Conservation (phyloP, 2,888 invertebrate genomes). For the Cryptus armator region DNA sequence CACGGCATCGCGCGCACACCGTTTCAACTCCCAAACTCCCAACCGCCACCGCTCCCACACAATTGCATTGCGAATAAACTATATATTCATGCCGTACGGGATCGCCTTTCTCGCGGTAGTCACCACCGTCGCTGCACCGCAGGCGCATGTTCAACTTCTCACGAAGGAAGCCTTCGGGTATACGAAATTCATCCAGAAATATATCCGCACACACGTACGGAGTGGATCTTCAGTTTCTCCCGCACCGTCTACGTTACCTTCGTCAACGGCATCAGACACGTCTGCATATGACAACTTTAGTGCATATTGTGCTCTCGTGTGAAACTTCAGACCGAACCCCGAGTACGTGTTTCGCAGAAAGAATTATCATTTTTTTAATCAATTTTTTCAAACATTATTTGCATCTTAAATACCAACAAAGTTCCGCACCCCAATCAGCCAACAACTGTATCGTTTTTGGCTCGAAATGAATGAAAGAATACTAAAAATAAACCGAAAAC, state of each 20-base stretch:
- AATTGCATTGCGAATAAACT: slow-evolving; percentile 34
- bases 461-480: too few relatives aligned
- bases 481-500: too few relatives aligned
- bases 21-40: not conserved
- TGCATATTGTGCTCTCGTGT: too few relatives aligned
- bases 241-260: not conserved
- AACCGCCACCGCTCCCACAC: not conserved
- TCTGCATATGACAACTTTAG: too few relatives aligned
- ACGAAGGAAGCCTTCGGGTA: not conserved
- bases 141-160: slow-evolving; percentile 45
- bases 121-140: slow-evolving; percentile 35
- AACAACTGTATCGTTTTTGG: too few relatives aligned
- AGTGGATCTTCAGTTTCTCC: not conserved
- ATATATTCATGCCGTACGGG: slow-evolving; percentile 20
- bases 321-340: too few relatives aligned
- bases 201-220: not conserved
- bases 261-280: not conserved
- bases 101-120: slow-evolving; percentile 35
- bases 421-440: too few relatives aligned
- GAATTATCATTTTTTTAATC: too few relatives aligned
- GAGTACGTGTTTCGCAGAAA: too few relatives aligned
- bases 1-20: slow-evolving; percentile 12
- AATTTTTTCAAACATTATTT: too few relatives aligned
- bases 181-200: not conserved
- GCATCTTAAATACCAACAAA: too few relatives aligned